Percentiles rank a stretch among this genome's conserved stretches.
phyloP scores from a whole-genome alignment of 2,113 vertebrate species.

The Gnathochromis pfefferi region DNA sequence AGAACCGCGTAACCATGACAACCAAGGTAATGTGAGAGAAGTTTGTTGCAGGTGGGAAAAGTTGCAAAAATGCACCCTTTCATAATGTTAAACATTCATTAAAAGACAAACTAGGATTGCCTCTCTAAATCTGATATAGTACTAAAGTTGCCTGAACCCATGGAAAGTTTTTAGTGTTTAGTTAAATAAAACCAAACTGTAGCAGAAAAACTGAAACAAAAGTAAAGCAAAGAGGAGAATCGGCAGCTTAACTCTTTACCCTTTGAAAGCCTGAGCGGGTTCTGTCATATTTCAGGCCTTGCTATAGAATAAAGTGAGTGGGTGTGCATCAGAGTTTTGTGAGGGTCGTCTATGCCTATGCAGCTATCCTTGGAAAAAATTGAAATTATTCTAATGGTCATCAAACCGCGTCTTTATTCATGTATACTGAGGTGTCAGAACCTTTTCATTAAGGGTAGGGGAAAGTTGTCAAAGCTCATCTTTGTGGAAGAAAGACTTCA shows the following conservation, averaged over 20 bases:
- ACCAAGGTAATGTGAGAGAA: not conserved
- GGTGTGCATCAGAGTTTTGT: not conserved
- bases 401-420: not conserved
- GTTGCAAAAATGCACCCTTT: not conserved
- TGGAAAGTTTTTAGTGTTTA: not conserved
- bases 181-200: not conserved
- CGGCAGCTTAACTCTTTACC: not conserved
- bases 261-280: not conserved
- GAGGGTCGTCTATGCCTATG: not conserved
- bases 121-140: not conserved
- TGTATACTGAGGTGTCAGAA: not conserved
- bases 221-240: not conserved
- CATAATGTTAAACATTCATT: not conserved
- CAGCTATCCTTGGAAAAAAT: not conserved
- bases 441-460: not conserved
- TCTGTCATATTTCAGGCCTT: not conserved
- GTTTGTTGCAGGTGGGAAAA: not conserved
- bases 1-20: not conserved
- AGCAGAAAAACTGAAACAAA: not conserved
- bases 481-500: not conserved
- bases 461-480: not conserved
- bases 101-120: not conserved
- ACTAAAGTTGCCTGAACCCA: not conserved
- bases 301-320: not conserved
- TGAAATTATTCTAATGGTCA: not conserved